These are phyloP conservation scores for Tenrec ecaudatus DNA, from an alignment of 2,113 vertebrate genomes.

Conservation along the genomic window DNA sequence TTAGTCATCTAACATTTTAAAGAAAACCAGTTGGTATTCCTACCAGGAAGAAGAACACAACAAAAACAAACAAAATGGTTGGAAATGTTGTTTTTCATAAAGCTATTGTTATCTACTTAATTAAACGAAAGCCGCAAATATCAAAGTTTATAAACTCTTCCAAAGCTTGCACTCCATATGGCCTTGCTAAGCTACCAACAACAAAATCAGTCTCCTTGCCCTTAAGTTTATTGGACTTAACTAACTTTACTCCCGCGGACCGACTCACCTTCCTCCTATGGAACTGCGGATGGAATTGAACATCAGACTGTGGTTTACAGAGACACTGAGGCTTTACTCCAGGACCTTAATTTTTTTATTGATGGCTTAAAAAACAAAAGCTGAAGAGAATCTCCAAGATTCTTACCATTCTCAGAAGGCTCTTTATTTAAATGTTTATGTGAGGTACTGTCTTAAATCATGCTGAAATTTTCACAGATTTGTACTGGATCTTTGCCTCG, in stretches of 20 bases:
- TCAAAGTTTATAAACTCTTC: not conserved
- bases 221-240: no score
- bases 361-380: no score
- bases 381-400: not conserved
- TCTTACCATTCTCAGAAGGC: no score
- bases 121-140: not conserved
- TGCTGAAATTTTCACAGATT: not conserved
- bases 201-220: no score
- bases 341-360: no score
- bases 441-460: not conserved
- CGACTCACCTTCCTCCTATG: no score
- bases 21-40: not conserved
- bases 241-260: no score
- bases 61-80: not conserved
- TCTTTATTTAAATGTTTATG: not conserved
- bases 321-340: no score
- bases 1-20: not conserved
- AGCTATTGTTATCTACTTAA: not conserved
- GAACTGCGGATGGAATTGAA: no score
- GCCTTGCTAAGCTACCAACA: not conserved
- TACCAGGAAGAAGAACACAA: not conserved
- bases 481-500: not conserved
- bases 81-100: not conserved
- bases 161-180: not conserved
- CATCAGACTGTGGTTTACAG: no score